Conservation (phyloP, 2,113 vertebrate genomes). For the Mustela lutreola region DNA sequence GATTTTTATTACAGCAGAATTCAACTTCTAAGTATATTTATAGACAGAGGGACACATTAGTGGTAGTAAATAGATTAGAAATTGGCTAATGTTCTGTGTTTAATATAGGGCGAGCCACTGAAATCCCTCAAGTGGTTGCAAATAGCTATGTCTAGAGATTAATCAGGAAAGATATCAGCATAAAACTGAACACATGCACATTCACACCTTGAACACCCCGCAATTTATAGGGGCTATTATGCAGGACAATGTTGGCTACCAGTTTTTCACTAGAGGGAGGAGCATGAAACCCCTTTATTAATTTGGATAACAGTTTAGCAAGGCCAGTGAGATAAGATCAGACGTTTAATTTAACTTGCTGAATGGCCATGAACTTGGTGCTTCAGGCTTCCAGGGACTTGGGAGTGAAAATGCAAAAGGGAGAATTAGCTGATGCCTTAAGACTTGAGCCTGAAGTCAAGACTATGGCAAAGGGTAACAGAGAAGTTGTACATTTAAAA, state of each 20-base stretch:
- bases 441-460: not conserved
- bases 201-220: not conserved
- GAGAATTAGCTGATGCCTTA: not conserved
- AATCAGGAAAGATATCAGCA: conserved; percentile 43
- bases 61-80: conserved; percentile 31
- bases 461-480: not conserved
- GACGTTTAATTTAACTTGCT: conserved; percentile 58
- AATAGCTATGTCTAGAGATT: conserved; percentile 17
- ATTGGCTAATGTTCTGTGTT: not conserved
- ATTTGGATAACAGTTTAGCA: conserved; percentile 51
- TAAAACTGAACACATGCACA: not conserved
- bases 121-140: conserved; percentile 19
- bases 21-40: conserved; percentile 31
- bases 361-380: not conserved
- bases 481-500: not conserved
- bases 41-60: not conserved
- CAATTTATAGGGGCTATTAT: not conserved
- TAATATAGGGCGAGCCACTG: conserved; percentile 10
- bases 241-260: not conserved
- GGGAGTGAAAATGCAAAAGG: conserved; percentile 49
- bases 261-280: not conserved
- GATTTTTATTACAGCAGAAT: conserved; percentile 45
- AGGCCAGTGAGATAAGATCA: conserved; percentile 30
- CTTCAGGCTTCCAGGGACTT: conserved; percentile 10
- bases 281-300: conserved; percentile 44